Percentiles rank a stretch among this genome's conserved stretches.
Evolutionary conservation across 2,797 vertebrate species (phyloP).

Genomic region (Peromyscus nudipes): DNA sequence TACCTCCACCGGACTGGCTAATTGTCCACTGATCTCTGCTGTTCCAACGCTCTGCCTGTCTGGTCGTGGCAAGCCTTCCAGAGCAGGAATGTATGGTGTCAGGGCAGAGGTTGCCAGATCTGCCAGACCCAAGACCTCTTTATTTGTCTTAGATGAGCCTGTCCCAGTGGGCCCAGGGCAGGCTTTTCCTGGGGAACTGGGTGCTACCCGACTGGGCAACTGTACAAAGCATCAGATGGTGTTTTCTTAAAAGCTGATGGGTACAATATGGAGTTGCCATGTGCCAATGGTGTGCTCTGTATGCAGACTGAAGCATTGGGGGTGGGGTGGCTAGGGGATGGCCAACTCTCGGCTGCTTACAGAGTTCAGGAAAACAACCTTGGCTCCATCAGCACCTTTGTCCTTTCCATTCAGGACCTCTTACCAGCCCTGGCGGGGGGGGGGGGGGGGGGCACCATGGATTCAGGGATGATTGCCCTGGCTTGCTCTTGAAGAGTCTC

Average conservation of each 20-base stretch:
- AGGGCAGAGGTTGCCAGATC: slow-evolving; percentile 68
- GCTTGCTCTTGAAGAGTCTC: not conserved
- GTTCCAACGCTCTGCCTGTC: slow-evolving; percentile 24
- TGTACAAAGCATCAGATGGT: slow-evolving; percentile 79
- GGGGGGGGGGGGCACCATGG: not conserved
- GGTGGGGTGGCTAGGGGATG: not conserved
- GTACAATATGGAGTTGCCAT: slow-evolving; percentile 73
- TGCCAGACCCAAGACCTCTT: slow-evolving; percentile 61
- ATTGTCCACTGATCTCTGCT: slow-evolving; percentile 73
- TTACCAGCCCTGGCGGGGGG: not conserved
- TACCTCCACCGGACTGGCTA: slow-evolving; percentile 56
- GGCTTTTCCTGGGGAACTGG: slow-evolving; percentile 48
- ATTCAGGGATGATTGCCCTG: not conserved
- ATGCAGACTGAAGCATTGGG: not conserved
- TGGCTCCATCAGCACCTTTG: not conserved
- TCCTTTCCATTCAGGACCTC: not conserved
- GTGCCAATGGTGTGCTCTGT: slow-evolving; percentile 10
- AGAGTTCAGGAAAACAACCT: not conserved
- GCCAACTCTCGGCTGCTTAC: not conserved
- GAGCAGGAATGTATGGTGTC: not conserved
- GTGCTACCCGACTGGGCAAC: slow-evolving; percentile 59
- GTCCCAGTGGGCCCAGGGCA: not conserved
- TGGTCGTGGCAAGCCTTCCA: slow-evolving; percentile 32
- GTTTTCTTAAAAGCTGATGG: slow-evolving; percentile 79
- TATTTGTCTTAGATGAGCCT: slow-evolving; percentile 22